Evolutionary conservation across 2,113 vertebrate genomes (phyloP).

Genomic region (Otis tarda): DNA sequence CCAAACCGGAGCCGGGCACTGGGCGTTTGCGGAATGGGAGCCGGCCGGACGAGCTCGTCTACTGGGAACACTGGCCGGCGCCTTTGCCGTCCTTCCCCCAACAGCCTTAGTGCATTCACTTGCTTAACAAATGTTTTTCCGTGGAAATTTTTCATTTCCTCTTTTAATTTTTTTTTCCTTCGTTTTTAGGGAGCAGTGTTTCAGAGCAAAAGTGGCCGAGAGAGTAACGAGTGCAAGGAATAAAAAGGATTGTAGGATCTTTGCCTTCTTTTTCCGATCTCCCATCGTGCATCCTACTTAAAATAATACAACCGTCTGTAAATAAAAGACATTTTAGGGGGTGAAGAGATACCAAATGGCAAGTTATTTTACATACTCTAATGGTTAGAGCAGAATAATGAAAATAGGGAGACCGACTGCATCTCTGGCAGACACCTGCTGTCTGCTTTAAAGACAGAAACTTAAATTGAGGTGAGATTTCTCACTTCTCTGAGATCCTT

Average conservation of each 20-base stretch:
- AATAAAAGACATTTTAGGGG: background rate
- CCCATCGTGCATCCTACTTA: background rate
- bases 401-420: fast-evolving
- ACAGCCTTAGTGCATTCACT: background rate
- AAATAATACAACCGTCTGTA: background rate
- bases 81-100: background rate
- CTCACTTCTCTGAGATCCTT: background rate
- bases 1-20: background rate
- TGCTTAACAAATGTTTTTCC: background rate
- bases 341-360: background rate
- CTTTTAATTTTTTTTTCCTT: background rate
- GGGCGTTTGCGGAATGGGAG: background rate
- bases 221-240: background rate
- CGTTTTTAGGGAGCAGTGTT: background rate
- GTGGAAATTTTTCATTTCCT: background rate
- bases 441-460: background rate
- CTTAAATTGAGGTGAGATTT: background rate
- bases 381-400: background rate
- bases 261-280: background rate
- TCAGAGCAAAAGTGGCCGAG: background rate
- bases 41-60: background rate
- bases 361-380: background rate
- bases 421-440: background rate
- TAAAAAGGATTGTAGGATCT: background rate
- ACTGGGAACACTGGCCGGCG: fast-evolving